Evolutionary conservation across 1,140 invertebrate species (phyloP), one percentile per base, ranked within the genome.

Genomic region (Ephestia elutella): DNA sequence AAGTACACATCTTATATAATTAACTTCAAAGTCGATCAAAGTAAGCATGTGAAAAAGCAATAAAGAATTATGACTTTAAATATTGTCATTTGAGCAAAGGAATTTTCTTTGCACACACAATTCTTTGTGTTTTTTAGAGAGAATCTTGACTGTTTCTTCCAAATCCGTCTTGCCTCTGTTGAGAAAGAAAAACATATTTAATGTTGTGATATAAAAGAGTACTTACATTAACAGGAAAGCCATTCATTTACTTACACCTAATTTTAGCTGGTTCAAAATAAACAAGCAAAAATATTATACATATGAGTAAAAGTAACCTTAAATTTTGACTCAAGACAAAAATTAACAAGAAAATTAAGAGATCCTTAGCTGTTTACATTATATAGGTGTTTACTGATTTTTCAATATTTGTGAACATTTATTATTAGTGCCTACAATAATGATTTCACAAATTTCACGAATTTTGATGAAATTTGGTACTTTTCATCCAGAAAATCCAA

Each of bases 151-250:
- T 65, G 68, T 66, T 53, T 65, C 49, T 15, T 66, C 63, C 38
- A 72, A 56, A 28, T 63, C 53, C 5, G 44, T 11, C 61, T 66
- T 71, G 1, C 65, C 66, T 15, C 72, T 74, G 56, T 35, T 66
- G 66, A 54, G 51, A 21, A 54, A 44, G n/a, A n/a, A 25, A 53
- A 25, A 15, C 2, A 53, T 25, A 25, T 5, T 53, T n/a, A 28
- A 44, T 44, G 15, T 44, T 3, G 13, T 5, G 9, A 32, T 13
- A 44, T 10, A 4, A 44, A 44, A 17, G 15, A 17, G 38, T 10
- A 15, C n/a, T n/a, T 15, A 15, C 15, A 15, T 3, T 44, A 15
- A 10, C 5, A 44, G 5, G 10, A 44, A 15, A 44, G n/a, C n/a
- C 3, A 15, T 44, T 44, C 38, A 15, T 44, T 13, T 15, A 44